Base-by-base conservation (phyloP, 2,797 vertebrate genomes). In the Myotis planiceps region DNA sequence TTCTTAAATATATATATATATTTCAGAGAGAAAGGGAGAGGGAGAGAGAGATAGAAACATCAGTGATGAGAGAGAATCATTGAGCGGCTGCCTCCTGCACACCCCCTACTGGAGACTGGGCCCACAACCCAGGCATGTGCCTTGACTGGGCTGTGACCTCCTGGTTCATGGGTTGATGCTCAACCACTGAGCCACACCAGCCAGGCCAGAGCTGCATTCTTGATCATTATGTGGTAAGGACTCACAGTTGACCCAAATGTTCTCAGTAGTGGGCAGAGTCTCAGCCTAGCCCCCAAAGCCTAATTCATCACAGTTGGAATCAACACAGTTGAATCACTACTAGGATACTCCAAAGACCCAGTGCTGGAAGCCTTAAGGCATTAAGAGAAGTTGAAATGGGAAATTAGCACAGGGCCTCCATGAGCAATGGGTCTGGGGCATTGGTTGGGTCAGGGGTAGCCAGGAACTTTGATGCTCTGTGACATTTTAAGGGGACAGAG, bases 371-470 rank as follows among this genome's bases (percentile, higher is more conserved):
- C 15, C 23, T 66, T 49, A 4, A 53, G 37, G 23, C 16, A 16
- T 29, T 49, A 68, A 75, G 27, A 45, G 25, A 65, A n/a, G 34
- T 8, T 47, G 9, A 88, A 49, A 29, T 3, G 23, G 53, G 76
- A 53, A 47, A 65, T 5, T 13, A 76, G 39, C 27, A 18, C 7
- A 29, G 15, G 18, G 9, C 2, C 2, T 53, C 49, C 29, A 19
- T 1, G 15, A 39, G 10, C 21, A 21, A 8, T 2, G n/a, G 37
- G 32, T 58, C 14, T 55, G 51, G 55, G 1, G 0, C 6, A 6
- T 4, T 29, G 8, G 29, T 19, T 9, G n/a, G 10, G 23, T 58
- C 25, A 65, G 32, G n/a, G 65, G 14, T 29, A n/a, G 21, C 45
- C 0, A 6, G 55, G 16, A 55, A 32, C 19, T 21, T 32, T 32